These are phyloP conservation scores for Anguilla megastoma DNA, from an alignment of 2,797 vertebrate genomes.

Conservation along the genomic window DNA sequence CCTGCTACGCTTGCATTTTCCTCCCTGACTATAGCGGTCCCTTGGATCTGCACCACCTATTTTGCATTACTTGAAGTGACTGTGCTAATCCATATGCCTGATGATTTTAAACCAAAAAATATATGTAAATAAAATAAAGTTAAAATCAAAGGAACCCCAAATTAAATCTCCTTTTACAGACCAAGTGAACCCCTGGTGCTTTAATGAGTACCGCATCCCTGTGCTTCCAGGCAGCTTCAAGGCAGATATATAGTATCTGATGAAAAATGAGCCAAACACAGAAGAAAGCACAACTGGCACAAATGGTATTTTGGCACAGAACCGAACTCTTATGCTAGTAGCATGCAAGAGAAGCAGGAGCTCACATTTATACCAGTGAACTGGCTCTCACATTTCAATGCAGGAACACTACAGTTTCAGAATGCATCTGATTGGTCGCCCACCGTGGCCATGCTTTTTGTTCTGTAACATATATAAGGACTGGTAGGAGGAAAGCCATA, in stretches of 20 bases:
- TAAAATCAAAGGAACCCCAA: neutral
- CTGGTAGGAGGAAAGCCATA: neutral
- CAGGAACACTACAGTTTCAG: neutral
- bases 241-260: neutral
- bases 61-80: neutral
- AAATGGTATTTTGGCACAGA: neutral
- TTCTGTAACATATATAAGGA: neutral
- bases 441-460: neutral
- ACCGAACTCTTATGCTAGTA: neutral
- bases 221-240: neutral
- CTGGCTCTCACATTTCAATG: neutral
- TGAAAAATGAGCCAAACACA: neutral
- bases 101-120: neutral
- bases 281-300: neutral
- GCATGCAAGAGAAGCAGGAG: neutral
- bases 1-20: slow-evolving; percentile 3
- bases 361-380: neutral
- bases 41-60: neutral
- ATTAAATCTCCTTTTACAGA: neutral
- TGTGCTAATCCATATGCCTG: neutral
- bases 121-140: neutral
- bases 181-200: neutral
- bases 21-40: neutral
- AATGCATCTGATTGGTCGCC: neutral
- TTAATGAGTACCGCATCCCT: neutral